These are phyloP conservation scores for Scortum barcoo DNA, from an alignment of 2,113 vertebrate genomes.

Conservation along the genomic window DNA sequence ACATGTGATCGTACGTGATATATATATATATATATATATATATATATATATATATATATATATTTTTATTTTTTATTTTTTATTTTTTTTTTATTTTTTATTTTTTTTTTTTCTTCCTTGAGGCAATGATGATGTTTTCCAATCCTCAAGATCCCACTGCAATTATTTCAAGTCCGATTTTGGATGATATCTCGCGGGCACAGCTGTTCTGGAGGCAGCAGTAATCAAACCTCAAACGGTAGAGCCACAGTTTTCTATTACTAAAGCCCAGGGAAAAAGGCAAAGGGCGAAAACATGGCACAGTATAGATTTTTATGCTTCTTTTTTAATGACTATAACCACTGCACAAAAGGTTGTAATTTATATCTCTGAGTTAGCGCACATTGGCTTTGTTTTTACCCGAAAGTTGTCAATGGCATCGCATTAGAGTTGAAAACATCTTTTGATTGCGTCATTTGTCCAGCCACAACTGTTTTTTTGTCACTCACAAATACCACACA, in stretches of 20 bases:
- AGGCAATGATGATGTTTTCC: neutral
- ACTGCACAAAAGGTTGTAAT: neutral
- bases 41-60: too few species aligned
- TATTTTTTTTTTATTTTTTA: too few species aligned
- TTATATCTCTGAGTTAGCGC: neutral
- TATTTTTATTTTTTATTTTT: too few species aligned
- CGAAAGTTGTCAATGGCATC: neutral
- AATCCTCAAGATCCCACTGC: neutral
- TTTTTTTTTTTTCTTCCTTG: constrained; percentile 8
- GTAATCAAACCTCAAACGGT: constrained; percentile 29
- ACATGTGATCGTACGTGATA: too few species aligned
- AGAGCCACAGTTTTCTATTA: neutral
- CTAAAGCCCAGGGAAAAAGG: constrained; percentile 8
- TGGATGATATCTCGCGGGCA: constrained; percentile 6
- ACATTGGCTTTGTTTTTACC: neutral
- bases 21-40: too few species aligned
- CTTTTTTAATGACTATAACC: neutral
- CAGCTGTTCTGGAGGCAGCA: constrained; percentile 24
- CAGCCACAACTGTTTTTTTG: neutral
- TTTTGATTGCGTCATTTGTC: neutral
- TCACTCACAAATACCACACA: constrained; percentile 25
- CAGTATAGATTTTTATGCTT: neutral
- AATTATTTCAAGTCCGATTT: constrained; percentile 32
- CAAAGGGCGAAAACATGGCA: neutral
- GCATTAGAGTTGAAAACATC: neutral